Base-by-base conservation (phyloP, 2,113 vertebrate genomes). In the Cyphomyrus discorhynchus region DNA sequence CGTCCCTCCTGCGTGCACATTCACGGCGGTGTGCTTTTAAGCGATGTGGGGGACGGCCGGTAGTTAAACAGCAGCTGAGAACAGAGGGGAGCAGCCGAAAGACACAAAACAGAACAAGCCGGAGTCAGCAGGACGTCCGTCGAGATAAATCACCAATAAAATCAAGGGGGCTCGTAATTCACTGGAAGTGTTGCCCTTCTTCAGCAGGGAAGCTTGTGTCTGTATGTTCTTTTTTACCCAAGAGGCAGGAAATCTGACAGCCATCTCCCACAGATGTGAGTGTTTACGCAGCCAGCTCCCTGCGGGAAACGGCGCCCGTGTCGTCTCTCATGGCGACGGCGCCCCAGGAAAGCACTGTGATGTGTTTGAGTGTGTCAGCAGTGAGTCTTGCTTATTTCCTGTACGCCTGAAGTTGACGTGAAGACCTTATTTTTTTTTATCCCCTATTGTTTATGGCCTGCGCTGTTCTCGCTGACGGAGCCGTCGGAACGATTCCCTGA, bases 311-410 rank as follows among this genome's bases (percentile, higher is more conserved):
- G 88, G 95, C 90, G 95, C 96, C 89, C 96, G 96, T 91, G 95
- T 96, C 92, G 95, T 97, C 91, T 97, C 96, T 0, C 96, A 94
- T 91, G 96, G 96, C 92, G 95, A 96, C 91, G 96, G 96, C 91
- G 96, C 96, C 90, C 96, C 96, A 42, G 96, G 96, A 91, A 96
- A 96, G 93, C 97, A 96, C 96, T 97, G 96, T 92, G 96, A 97
- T 95, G 95, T 97, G 94, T 97, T 97, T 95, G 96, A 97, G 91
- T 97, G 96, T 94, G 95, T 97, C 95, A 97, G 96, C 92, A 96
- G 96, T 97, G 96, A 3, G 96, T 96, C 93, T 31, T 15, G 62
- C n/a, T 35, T 50, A n/a, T 50, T 77, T 89, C 27, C 66, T 39
- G 45, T 56, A 31, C 39, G 31, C 46, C 82, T 86, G 27, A n/a